phyloP scores from a whole-genome alignment of 2,888 invertebrate genomes.

The Dynastes hyllus region DNA sequence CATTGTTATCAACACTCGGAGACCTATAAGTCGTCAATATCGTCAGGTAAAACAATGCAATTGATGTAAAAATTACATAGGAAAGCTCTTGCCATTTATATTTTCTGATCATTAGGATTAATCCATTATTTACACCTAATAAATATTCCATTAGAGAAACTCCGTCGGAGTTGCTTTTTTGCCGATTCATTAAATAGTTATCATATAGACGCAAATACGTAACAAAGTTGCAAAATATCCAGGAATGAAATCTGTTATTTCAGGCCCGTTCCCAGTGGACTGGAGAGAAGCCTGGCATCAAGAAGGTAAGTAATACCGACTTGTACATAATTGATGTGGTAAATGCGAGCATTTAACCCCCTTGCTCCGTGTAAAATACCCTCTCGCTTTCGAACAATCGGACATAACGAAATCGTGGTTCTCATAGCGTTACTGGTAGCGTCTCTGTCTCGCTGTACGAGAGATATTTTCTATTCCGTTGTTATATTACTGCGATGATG shows the following conservation, averaged over 20 bases:
- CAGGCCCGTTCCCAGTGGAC: constrained; percentile 69
- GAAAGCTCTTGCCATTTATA: neutral
- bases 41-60: constrained; percentile 60
- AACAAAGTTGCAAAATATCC: constrained; percentile 46
- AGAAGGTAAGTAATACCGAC: constrained; percentile 70
- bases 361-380: constrained; percentile 59
- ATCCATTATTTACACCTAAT: constrained; percentile 14
- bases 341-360: constrained; percentile 65
- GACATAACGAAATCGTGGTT: constrained; percentile 14
- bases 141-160: constrained; percentile 15
- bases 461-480: constrained; percentile 61
- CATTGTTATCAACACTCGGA: constrained; percentile 65
- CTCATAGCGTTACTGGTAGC: constrained; percentile 45
- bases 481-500: constrained; percentile 57
- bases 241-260: constrained; percentile 59
- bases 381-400: constrained; percentile 48
- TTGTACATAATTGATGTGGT: constrained; percentile 52
- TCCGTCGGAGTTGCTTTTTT: constrained; percentile 6
- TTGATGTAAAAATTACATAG: neutral
- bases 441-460: constrained; percentile 44
- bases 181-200: constrained; percentile 36
- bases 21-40: constrained; percentile 64
- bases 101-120: neutral
- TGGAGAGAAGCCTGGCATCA: constrained; percentile 71
- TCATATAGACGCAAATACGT: constrained; percentile 32